A percentile compares a stretch with the other conserved stretches of the same genome.
Conservation (phyloP, 2,113 vertebrate species). For the Pituophis catenifer region DNA sequence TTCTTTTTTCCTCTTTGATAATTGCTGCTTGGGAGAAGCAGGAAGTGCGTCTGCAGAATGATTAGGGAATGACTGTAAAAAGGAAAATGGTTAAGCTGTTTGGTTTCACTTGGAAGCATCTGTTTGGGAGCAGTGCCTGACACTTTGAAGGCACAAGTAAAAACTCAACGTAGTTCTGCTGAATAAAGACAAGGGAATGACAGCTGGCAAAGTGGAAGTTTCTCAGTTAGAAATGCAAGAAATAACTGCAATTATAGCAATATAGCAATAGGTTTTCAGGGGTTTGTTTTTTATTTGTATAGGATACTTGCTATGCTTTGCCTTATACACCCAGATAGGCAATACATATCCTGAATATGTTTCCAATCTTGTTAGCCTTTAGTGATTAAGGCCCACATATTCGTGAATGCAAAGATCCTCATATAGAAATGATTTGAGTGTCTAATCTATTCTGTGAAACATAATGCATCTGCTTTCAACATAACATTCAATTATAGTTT, state of each 20-base stretch:
- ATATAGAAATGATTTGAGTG: background rate
- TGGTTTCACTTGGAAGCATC: background rate
- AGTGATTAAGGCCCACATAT: background rate
- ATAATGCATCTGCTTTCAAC: background rate
- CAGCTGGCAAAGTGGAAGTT: background rate
- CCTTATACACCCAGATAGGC: background rate
- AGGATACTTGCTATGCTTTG: background rate
- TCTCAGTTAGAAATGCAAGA: background rate
- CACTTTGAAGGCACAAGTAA: background rate
- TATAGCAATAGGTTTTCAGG: background rate
- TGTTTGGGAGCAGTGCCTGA: background rate
- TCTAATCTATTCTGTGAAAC: background rate
- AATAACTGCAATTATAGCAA: background rate
- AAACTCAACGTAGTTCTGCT: background rate
- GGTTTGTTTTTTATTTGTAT: background rate
- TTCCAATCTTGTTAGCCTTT: background rate
- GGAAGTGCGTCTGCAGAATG: background rate
- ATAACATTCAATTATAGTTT: background rate
- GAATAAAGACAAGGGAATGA: background rate
- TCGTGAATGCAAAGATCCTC: background rate
- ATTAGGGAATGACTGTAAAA: background rate
- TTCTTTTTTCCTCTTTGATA: background rate
- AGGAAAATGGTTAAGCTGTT: background rate
- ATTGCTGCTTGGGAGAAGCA: background rate
- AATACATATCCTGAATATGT: background rate